Conservation (phyloP, 2,797 vertebrate species). For the Lepilemur septentrionalis region DNA sequence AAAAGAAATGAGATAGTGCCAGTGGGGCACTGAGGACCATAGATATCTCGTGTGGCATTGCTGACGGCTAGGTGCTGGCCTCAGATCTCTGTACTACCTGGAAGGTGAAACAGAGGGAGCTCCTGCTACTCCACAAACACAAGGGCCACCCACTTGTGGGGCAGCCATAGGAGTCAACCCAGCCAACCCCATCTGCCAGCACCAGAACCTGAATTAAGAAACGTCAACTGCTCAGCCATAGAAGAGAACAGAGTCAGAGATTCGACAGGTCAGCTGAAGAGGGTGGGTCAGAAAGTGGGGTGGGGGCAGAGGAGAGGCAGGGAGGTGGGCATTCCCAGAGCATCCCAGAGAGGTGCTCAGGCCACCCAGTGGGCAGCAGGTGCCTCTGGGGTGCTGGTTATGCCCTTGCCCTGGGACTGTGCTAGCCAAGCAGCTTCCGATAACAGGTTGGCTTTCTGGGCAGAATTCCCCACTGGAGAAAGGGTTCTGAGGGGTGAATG, state of each 20-base stretch:
- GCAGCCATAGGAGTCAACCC: background rate
- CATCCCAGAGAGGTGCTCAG: background rate
- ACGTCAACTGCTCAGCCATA: background rate
- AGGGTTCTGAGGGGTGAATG: background rate
- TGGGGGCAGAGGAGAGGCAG: background rate
- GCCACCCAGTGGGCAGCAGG: background rate
- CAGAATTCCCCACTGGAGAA: background rate
- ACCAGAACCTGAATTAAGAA: background rate
- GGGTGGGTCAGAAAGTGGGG: background rate
- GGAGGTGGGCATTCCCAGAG: background rate
- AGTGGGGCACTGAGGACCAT: accelerated
- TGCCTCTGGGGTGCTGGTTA: accelerated
- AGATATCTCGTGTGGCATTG: accelerated
- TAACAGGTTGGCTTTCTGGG: background rate
- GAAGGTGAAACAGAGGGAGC: background rate
- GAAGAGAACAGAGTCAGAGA: background rate
- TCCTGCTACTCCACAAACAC: background rate
- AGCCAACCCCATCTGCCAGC: background rate
- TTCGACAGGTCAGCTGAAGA: background rate
- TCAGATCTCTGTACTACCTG: background rate
- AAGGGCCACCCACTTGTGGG: background rate
- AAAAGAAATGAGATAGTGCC: background rate
- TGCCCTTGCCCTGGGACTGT: background rate
- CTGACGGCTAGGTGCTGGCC: background rate
- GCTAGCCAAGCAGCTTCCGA: background rate